Percentiles rank a stretch among this genome's conserved stretches.
These are phyloP conservation scores for Callosobruchus maculatus DNA, from an alignment of 2,888 invertebrate genomes.

Conservation along the genomic window DNA sequence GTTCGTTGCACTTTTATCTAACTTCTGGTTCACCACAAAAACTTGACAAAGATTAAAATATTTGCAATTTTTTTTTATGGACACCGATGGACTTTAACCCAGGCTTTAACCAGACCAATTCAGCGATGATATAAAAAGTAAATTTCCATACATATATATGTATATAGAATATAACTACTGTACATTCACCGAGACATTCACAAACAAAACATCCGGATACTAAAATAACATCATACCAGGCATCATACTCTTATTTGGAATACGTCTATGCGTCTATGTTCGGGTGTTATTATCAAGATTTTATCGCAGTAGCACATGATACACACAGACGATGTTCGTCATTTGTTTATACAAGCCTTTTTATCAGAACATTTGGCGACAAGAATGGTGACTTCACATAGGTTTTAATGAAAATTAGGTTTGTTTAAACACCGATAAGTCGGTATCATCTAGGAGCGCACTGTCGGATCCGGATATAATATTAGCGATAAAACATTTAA, in stretches of 20 bases:
- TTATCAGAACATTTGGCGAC: not conserved
- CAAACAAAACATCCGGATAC: not conserved
- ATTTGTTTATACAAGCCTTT: not conserved
- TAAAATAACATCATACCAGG: not conserved
- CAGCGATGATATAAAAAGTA: too few species aligned
- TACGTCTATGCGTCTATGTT: not conserved
- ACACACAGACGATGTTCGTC: not conserved
- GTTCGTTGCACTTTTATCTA: too few species aligned
- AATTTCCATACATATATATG: not conserved
- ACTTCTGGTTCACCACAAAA: too few species aligned
- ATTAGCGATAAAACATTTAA: too few species aligned
- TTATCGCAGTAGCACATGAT: not conserved
- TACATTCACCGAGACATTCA: not conserved
- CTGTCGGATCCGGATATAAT: too few species aligned
- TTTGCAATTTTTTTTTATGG: too few species aligned
- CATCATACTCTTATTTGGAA: not conserved
- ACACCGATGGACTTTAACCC: too few species aligned
- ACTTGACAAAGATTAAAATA: too few species aligned
- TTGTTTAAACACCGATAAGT: too few species aligned
- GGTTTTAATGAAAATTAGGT: too few species aligned
- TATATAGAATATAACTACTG: not conserved
- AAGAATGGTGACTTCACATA: not conserved
- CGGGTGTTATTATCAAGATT: not conserved
- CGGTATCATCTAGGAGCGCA: too few species aligned
- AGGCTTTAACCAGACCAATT: too few species aligned